Evolutionary conservation across 1,140 invertebrate species (phyloP).

Genomic region (Drosophila micromelanica): DNA sequence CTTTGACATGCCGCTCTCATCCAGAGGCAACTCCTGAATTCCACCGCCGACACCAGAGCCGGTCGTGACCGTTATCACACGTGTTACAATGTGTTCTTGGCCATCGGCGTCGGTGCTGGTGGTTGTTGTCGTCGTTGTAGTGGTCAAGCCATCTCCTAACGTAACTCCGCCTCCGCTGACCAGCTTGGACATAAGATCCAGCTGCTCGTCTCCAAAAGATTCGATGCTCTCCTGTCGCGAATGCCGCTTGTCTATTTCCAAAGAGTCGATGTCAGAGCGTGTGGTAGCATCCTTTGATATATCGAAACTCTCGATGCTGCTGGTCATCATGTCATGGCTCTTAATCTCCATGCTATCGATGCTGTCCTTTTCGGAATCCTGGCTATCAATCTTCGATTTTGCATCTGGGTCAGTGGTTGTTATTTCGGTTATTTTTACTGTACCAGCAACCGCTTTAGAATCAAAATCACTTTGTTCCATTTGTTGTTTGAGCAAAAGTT

Average conservation of each 20-base stretch:
- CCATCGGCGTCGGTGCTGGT: slow-evolving; percentile 86
- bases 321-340: slow-evolving; percentile 86
- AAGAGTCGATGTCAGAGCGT: slow-evolving; percentile 78
- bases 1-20: slow-evolving; percentile 67
- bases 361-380: slow-evolving; percentile 85
- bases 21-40: slow-evolving; percentile 49
- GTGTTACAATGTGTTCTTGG: slow-evolving; percentile 84
- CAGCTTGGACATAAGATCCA: slow-evolving; percentile 70
- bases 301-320: slow-evolving; percentile 88
- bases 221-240: slow-evolving; percentile 86
- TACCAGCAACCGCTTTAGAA: slow-evolving; percentile 82
- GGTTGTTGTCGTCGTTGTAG: slow-evolving; percentile 86
- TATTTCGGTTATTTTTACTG: slow-evolving; percentile 85
- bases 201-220: slow-evolving; percentile 85
- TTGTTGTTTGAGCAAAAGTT: slow-evolving; percentile 76
- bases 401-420: slow-evolving; percentile 84
- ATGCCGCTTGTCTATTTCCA: slow-evolving; percentile 81
- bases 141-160: slow-evolving; percentile 81
- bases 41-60: slow-evolving; percentile 84
- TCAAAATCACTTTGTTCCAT: slow-evolving; percentile 70
- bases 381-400: slow-evolving; percentile 67
- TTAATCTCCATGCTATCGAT: slow-evolving; percentile 87
- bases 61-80: slow-evolving; percentile 85
- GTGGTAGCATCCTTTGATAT: slow-evolving; percentile 83
- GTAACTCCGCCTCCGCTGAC: slow-evolving; percentile 80